Conservation (phyloP, 2,888 invertebrate genomes). For the Noctua janthina region DNA sequence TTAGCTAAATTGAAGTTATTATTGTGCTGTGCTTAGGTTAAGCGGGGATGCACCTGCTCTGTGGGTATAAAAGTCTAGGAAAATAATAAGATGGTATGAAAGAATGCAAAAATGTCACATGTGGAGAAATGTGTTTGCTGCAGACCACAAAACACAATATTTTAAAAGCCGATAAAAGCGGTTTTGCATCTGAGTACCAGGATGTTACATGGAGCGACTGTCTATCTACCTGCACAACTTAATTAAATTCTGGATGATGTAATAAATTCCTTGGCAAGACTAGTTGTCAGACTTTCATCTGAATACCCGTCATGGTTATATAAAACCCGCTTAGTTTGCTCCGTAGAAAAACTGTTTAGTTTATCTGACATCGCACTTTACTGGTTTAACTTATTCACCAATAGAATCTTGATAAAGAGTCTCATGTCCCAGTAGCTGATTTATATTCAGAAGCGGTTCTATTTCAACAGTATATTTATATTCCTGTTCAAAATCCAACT, state of each 20-base stretch:
- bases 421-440: constrained; percentile 13
- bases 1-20: constrained; percentile 74
- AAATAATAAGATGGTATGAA: constrained; percentile 15
- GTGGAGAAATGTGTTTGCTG: background rate
- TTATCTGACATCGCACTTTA: background rate
- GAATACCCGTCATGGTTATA: background rate
- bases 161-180: background rate
- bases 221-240: background rate
- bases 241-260: background rate
- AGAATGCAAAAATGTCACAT: background rate
- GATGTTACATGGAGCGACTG: background rate
- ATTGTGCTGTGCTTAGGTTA: constrained; percentile 60
- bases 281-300: background rate
- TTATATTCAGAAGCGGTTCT: constrained; percentile 25
- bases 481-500: constrained; percentile 26
- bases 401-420: constrained; percentile 30
- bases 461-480: constrained; percentile 37
- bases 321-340: background rate
- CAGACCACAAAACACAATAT: background rate
- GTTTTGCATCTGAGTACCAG: background rate
- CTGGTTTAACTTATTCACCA: background rate
- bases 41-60: constrained; percentile 50
- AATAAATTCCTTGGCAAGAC: background rate
- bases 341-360: background rate
- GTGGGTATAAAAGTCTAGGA: constrained; percentile 6